A percentile compares a stretch with the other conserved stretches of the same genome.
Conservation (phyloP, 2,113 vertebrate species). For the Muntiacus reevesi region DNA sequence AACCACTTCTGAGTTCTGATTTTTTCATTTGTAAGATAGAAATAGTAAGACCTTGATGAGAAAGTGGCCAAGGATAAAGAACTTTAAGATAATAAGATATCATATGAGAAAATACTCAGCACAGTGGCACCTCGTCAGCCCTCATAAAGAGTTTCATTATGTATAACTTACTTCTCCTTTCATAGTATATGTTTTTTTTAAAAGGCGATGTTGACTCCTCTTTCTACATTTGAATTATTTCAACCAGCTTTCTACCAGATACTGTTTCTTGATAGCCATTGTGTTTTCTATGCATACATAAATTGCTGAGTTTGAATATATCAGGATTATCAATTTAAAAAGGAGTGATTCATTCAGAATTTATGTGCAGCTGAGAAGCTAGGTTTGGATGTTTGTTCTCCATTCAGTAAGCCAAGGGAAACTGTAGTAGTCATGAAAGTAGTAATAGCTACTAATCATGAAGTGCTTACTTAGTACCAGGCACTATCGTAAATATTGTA, state of each 20-base stretch:
- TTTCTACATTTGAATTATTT: not conserved
- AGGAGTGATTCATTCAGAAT: not conserved
- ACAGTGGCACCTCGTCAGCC: not conserved
- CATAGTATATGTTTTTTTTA: not conserved
- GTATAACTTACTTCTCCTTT: not conserved
- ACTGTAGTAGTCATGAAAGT: not conserved
- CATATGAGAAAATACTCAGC: not conserved
- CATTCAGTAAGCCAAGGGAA: not conserved
- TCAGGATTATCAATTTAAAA: not conserved
- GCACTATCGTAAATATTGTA: rapidly evolving
- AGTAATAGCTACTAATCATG: not conserved
- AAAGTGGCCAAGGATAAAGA: not conserved
- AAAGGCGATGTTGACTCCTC: not conserved
- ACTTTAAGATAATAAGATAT: too few relatives aligned
- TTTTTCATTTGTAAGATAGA: not conserved
- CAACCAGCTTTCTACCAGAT: not conserved
- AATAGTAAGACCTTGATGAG: not conserved
- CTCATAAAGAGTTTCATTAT: not conserved
- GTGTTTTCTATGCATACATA: not conserved
- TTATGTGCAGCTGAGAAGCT: not conserved
- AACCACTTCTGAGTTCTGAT: not conserved
- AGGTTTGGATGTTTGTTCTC: not conserved
- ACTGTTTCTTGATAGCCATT: not conserved
- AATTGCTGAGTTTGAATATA: not conserved
- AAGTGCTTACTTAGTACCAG: not conserved